A percentile compares a stretch with the other conserved stretches of the same genome.
Evolutionary conservation across 2,888 invertebrate species (phyloP).

Genomic region (Aporophyla lueneburgensis): DNA sequence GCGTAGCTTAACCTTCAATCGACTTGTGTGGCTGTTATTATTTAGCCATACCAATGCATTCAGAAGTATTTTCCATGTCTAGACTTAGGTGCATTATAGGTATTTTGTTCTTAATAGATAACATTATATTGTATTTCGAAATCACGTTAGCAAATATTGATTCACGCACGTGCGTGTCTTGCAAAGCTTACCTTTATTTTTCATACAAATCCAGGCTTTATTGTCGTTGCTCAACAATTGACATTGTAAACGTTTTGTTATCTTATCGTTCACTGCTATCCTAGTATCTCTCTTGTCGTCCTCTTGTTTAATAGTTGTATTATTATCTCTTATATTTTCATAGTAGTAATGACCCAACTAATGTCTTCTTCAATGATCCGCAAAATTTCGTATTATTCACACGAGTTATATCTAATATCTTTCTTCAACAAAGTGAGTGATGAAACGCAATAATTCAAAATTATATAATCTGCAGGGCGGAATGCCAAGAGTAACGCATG

Average conservation of each 20-base stretch:
- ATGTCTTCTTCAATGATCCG: conserved; percentile 1
- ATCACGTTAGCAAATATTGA: conserved; percentile 48
- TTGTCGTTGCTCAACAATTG: conserved; percentile 35
- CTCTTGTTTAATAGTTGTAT: neutral
- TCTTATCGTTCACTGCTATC: conserved; percentile 28
- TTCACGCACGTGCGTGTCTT: conserved; percentile 34
- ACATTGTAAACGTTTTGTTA: conserved; percentile 12
- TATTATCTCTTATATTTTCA: conserved; percentile 5
- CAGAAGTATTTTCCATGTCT: neutral
- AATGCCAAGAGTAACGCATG: conserved; percentile 43
- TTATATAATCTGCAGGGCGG: conserved; percentile 36
- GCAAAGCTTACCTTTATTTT: conserved; percentile 4
- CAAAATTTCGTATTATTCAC: conserved; percentile 5
- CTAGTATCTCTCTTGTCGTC: conserved; percentile 3
- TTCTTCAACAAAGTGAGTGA: conserved; percentile 15
- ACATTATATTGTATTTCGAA: conserved; percentile 28
- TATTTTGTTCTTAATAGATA: conserved; percentile 9
- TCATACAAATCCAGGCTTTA: conserved; percentile 17
- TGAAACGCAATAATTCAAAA: conserved; percentile 35
- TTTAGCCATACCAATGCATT: neutral
- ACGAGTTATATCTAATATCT: conserved; percentile 13
- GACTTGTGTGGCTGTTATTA: too few relatives aligned
- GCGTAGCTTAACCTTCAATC: too few relatives aligned
- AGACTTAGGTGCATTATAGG: neutral
- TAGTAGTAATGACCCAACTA: neutral